Base-by-base conservation (phyloP, 1,140 invertebrate species). In the Meteorus sp. region DNA sequence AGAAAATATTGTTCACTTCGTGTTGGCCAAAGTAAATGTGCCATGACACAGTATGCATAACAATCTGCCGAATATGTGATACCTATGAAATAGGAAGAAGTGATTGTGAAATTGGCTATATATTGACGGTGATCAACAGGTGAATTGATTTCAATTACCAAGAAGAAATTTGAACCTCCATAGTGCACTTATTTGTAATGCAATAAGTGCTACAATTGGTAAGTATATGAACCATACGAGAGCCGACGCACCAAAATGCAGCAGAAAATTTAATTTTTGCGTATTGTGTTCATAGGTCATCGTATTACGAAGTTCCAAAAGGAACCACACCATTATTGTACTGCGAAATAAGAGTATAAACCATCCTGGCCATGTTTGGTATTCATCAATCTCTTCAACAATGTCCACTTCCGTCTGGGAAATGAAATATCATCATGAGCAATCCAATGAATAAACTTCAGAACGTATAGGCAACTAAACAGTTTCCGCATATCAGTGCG, bases 151-250 rank as follows among this genome's bases (percentile, higher is more conserved):
- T 53, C 35, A 82, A 85, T 86, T 78, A 94, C 94, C 93, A 66
- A 97, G 83, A 57, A 98, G 81, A 67, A 98, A 85, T 81, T 98
- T 98, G 78, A 92, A 94, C 77, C 95, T 88, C 95, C 95, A 99
- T 59, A 98, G 80, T 41, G 94, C 88, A 59, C 94, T 95, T 39
- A 98, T 89, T 81, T 96, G 93, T 54, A 96, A 82, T 25, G 94
- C 92, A 64, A 99, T 92, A 44, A 98, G 84, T 41, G 94, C 95
- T 63, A 98, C 88, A 35, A 97, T 89, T 6, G 95, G 95, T 61
- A 98, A 83, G 80, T 98, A 98, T 63, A 98, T 94, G 71, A 98
- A 98, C 97, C 97, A 99, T 13, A 99, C 95, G 31, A 98, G 82
- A 64, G 94, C 95, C 19, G 94, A 97, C 31, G 96, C 96, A 43